Evolutionary conservation across 2,113 vertebrate species (phyloP).

Genomic region (Tyto alba): DNA sequence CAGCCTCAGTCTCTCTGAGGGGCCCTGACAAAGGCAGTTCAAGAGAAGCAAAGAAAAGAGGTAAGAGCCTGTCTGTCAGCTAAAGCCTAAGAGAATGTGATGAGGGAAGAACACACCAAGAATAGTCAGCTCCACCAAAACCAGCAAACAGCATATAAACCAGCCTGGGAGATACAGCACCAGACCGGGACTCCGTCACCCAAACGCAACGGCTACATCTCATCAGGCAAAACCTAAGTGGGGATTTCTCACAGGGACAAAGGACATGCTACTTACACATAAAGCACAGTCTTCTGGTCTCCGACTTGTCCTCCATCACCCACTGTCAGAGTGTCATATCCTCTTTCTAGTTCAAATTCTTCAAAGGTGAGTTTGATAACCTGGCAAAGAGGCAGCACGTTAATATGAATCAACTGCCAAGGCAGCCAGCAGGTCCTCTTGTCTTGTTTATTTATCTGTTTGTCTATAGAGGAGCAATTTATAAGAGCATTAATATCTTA

Average conservation of each 20-base stretch:
- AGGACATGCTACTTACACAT: conserved; percentile 84
- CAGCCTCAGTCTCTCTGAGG: neutral
- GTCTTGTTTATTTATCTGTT: neutral
- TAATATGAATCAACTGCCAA: neutral
- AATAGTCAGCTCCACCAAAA: neutral
- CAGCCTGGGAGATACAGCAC: neutral
- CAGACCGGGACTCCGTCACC: neutral
- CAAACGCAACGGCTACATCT: neutral
- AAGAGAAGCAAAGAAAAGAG: neutral
- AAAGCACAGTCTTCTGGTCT: conserved; percentile 95
- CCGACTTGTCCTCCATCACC: conserved; percentile 92
- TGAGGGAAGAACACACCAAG: neutral
- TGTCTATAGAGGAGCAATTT: neutral
- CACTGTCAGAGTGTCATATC: conserved; percentile 96
- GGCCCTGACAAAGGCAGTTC: neutral
- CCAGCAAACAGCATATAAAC: fast-evolving
- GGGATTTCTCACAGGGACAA: neutral
- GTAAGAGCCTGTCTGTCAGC: neutral
- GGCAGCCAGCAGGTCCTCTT: neutral
- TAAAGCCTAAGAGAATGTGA: neutral
- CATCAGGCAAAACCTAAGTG: fast-evolving
- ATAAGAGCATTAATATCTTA: neutral
- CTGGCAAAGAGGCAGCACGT: conserved; percentile 64
- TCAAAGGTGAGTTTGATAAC: conserved; percentile 98
- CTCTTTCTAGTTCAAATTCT: conserved; percentile 96